Conservation (phyloP, 2,888 invertebrate genomes). For the Drosophila rubida region DNA sequence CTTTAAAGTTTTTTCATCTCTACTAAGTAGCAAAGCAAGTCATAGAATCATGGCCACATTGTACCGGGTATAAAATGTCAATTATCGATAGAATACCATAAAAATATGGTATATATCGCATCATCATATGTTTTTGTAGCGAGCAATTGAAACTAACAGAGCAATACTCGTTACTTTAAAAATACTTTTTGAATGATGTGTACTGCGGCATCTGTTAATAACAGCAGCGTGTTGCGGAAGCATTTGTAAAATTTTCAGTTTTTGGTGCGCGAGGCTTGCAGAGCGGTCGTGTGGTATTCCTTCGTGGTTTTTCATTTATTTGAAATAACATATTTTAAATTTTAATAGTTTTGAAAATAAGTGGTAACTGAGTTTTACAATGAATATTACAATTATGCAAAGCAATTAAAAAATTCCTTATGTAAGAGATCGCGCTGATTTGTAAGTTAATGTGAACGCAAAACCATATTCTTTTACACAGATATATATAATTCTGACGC, state of each 20-base stretch:
- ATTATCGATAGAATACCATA: no score
- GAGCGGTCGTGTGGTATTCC: slow-evolving; percentile 47
- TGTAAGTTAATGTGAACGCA: slow-evolving; percentile 3
- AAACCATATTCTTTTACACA: slow-evolving; percentile 14
- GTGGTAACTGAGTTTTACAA: not conserved
- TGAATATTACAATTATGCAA: not conserved
- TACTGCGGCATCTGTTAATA: slow-evolving; percentile 29
- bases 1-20: no score
- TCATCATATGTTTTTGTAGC: slow-evolving; percentile 33
- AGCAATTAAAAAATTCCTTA: not conserved
- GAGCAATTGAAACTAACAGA: not conserved
- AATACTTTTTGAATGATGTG: slow-evolving; percentile 21
- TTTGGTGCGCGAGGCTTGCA: slow-evolving; percentile 53
- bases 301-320: slow-evolving; percentile 21
- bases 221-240: slow-evolving; percentile 34
- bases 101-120: slow-evolving; percentile 9
- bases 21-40: no score
- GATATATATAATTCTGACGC: slow-evolving; percentile 5
- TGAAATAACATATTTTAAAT: slow-evolving; percentile 21
- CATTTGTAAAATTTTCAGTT: slow-evolving; percentile 48
- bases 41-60: no score
- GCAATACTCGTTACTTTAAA: slow-evolving; percentile 13
- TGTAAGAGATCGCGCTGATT: slow-evolving; percentile 22
- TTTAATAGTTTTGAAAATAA: slow-evolving; percentile 9
- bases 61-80: not conserved